Conservation (phyloP, 2,113 vertebrate species). For the Ceyx margarethae region DNA sequence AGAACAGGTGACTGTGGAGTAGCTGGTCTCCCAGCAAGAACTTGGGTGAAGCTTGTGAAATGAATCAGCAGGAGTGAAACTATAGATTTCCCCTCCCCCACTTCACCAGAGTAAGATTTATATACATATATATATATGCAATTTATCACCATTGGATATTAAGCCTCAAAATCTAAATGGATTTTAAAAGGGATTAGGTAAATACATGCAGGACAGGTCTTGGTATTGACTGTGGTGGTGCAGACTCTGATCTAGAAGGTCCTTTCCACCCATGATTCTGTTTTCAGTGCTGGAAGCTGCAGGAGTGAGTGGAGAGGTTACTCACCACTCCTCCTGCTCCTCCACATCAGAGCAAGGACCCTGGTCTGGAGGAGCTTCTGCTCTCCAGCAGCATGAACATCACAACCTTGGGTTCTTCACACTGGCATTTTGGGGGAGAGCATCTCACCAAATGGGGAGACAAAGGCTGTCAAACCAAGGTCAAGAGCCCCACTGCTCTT, state of each 20-base stretch:
- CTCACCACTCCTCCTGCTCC: not conserved
- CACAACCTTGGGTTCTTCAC: not conserved
- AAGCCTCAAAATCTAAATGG: not conserved
- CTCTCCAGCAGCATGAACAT: not conserved
- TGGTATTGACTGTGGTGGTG: not conserved
- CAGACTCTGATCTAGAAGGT: not conserved
- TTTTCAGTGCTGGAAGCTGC: not conserved
- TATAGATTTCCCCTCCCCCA: not conserved
- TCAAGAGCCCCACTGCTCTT: fast-evolving
- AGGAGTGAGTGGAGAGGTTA: not conserved
- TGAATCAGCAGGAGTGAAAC: not conserved
- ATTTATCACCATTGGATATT: not conserved
- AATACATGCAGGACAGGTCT: not conserved
- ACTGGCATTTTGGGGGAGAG: not conserved
- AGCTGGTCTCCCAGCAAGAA: not conserved
- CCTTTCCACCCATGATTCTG: not conserved
- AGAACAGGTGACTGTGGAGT: not conserved
- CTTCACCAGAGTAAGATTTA: not conserved
- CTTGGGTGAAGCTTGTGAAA: not conserved
- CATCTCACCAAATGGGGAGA: not conserved
- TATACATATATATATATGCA: too few relatives aligned
- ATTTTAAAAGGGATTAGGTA: not conserved
- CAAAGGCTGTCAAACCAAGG: not conserved
- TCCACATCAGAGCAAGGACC: not conserved
- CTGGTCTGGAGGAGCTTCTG: not conserved